Evolutionary conservation across 2,113 vertebrate genomes (phyloP), one percentile per base, ranked within the genome.

Genomic region (Numida meleagris): DNA sequence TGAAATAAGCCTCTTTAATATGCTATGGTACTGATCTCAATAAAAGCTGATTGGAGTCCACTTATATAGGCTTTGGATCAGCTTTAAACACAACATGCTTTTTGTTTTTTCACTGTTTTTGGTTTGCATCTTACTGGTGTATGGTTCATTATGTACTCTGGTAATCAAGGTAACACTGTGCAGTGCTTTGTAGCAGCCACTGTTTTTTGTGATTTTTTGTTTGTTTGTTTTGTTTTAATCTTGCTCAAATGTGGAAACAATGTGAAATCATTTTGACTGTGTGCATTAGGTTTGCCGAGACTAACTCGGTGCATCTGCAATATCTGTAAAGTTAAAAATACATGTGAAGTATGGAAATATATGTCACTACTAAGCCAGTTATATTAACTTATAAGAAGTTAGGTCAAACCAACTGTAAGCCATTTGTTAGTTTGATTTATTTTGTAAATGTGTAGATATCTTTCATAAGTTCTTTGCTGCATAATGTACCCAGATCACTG

Each of bases 361-460:
- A 34, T 68, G 13, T 77, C n/a, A 82, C 36, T 55, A 58, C 53
- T 93, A 89, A 83, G 53, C 34, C 61, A 90, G 82, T 71, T 73
- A 4, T 59, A 80, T 86, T 91, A 63, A 72, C 79, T 82, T 94
- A 11, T 34, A 79, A 91, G 29, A 82, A 73, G 38, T 79, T 85
- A 70, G 67, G 76, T 90, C 43, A 95, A 81, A 82, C 20, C 75
- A 84, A 72, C 45, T 91, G 4, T 55, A 75, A 86, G 45, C 81
- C 77, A 95, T 83, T 62, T 14, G 71, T 88, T 74, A 86, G 34
- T 81, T 90, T 0, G 2, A 88, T 90, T 84, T 94, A 76, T 90
- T 93, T 92, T 92, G 65, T 83, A 90, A 96, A 61, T 87, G 61
- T 70, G 62, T 46, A 68, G 90, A 50, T 94, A 94, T 88, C 89